Base-by-base conservation (phyloP, 2,797 vertebrate genomes). In the Rousettus madagascariensis region DNA sequence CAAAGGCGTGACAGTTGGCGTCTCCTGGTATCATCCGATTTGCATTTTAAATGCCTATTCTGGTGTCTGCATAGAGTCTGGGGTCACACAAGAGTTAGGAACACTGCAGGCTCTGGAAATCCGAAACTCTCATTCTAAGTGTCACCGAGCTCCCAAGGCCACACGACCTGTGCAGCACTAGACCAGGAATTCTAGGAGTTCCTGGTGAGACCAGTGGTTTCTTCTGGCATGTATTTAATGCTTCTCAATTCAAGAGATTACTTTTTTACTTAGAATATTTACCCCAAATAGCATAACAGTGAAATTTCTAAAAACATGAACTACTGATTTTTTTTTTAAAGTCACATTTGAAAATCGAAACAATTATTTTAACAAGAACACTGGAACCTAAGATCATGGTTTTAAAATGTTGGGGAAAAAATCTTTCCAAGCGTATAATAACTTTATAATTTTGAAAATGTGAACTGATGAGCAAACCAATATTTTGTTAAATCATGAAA, bases 281-380 rank as follows among this genome's bases (percentile, higher is more conserved):
- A 0, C 78, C 38, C 36, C 57, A 22, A 36, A 30, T 15, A 30
- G 6, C 13, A 1, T 19, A 68, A 61, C 78, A 90, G 59, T 9
- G 15, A 61, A 80, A 57, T 71, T 65, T 77, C 74, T 78, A 55
- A 61, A 91, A 75, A 28, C 8, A 75, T 19, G 26, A 78, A 20
- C 43, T 36, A 26, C 36, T 86, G n/a, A 33, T 20, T 65, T 71
- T 65, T 87, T 24, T 69, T 71, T 66, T 63, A 96, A 92, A 95
- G 65, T 38, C 74, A 82, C 41, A 22, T 59, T 33, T 84, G 75
- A 86, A 83, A 74, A 90, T 59, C 13, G 86, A 95, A 55, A 61
- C 20, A 49, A 75, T 79, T 61, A 28, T 20, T 94, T 94, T 96
- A 85, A 19, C 19, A 74, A 80, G 74, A 90, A 6, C 33, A 9